Base-by-base conservation (phyloP, 2,888 invertebrate genomes). In the Therioaphis trifolii region DNA sequence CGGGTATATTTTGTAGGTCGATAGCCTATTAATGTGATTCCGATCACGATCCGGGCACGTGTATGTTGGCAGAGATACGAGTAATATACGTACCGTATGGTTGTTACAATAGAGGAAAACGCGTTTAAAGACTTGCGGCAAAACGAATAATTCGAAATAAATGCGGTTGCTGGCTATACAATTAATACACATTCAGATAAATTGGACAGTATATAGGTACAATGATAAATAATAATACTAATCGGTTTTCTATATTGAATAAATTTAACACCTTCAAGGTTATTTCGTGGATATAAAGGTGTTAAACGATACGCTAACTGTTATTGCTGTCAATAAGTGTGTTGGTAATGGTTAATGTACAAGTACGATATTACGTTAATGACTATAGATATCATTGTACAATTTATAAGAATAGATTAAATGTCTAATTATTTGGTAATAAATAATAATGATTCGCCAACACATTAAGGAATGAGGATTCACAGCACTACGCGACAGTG, bases 11-110 rank as follows among this genome's bases (percentile, higher is more conserved):
- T 58, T 15, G 35, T 63, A 18, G 75, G 27, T 63, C 76, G 15
- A 63, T 21, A 46, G 21, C 27, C 49, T 46, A 27, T n/a, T 49
- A 27, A 72, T 29, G n/a, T 49, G 9, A 49, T 76, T 21, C 21
- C 1, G 29, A 77, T 49, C 63, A 77, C 63, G 61, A 63, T 46
- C 29, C 2, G 4, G 49, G 29, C 76, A 63, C 76, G 29, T 66
- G 63, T 24, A 52, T 4, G 58, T 21, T 12, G 58, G 24, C 18
- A 9, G 11, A n/a, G 55, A 11, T 12, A n/a, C 52, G n/a, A 7
- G 9, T 52, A 52, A n/a, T 7, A 7, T n/a, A 58, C 58, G 58
- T 35, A 35, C 24, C 5, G 4, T 69, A 24, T 24, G n/a, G n/a
- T n/a, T n/a, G 14, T 12, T 15, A 43, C n/a, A 18, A 40, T 14